These are phyloP conservation scores for Lathamus discolor DNA, from an alignment of 2,113 vertebrate species.

Conservation along the genomic window DNA sequence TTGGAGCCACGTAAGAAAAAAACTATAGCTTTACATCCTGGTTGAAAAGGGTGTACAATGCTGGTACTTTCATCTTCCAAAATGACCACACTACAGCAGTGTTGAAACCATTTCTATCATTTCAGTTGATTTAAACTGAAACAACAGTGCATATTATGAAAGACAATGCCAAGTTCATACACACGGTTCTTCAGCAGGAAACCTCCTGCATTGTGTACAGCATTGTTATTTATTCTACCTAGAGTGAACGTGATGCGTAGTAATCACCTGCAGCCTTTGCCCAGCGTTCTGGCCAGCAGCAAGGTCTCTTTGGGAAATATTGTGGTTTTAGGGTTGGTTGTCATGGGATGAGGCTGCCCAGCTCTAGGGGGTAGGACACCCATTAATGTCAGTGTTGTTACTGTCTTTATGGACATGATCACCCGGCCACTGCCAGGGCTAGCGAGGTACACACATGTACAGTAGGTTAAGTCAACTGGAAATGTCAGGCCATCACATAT, in stretches of 20 bases:
- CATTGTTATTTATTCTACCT: neutral
- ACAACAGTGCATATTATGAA: neutral
- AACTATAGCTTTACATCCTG: neutral
- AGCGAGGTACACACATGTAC: accelerated
- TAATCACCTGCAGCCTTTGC: neutral
- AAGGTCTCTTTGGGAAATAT: neutral
- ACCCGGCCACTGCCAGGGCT: neutral
- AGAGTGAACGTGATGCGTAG: accelerated
- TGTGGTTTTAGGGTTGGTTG: neutral
- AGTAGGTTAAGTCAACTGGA: neutral
- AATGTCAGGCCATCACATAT: neutral
- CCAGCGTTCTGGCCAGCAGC: neutral
- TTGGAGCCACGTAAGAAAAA: neutral
- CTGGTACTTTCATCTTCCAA: neutral
- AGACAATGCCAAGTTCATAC: neutral
- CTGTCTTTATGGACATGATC: neutral
- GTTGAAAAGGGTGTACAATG: neutral
- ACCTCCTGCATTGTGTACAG: neutral
- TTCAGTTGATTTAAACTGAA: neutral
- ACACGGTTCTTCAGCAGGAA: neutral
- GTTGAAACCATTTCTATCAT: neutral
- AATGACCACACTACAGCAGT: neutral
- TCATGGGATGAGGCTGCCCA: neutral
- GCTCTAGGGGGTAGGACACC: accelerated
- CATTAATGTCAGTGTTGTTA: neutral